A percentile compares a stretch with the other conserved stretches of the same genome.
Conservation (phyloP, 1,140 invertebrate genomes). For the Agrypnia vestita region DNA sequence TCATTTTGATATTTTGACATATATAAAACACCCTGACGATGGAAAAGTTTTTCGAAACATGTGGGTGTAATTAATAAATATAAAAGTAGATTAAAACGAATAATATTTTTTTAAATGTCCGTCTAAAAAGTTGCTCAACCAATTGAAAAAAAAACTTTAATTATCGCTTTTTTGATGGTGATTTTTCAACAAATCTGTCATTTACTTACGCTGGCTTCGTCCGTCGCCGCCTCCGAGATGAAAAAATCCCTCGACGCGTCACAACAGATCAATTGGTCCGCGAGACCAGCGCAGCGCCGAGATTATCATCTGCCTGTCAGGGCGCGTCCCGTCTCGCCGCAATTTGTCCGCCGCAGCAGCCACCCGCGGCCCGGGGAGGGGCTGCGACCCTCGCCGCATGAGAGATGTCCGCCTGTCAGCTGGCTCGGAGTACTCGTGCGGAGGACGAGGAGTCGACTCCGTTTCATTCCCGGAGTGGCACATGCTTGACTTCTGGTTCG, state of each 20-base stretch:
- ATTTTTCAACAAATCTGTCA: too few relatives aligned
- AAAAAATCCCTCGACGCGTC: not conserved
- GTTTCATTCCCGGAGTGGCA: not conserved
- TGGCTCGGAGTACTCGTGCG: not conserved
- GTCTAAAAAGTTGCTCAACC: too few relatives aligned
- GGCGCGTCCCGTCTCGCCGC: not conserved
- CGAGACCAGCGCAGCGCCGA: not conserved
- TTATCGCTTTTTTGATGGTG: too few relatives aligned
- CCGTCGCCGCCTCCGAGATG: too few relatives aligned
- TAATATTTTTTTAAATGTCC: too few relatives aligned
- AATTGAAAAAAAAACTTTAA: too few relatives aligned
- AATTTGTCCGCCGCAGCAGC: not conserved
- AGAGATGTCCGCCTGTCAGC: constrained; percentile 22
- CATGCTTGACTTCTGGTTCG: not conserved
- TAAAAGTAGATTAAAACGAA: too few relatives aligned
- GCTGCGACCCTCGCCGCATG: constrained; percentile 4
- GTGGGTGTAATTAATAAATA: too few relatives aligned
- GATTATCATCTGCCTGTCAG: constrained; percentile 19
- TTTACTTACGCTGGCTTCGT: too few relatives aligned
- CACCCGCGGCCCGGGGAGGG: not conserved
- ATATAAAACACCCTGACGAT: too few relatives aligned
- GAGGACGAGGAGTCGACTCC: not conserved
- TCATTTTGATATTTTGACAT: too few relatives aligned
- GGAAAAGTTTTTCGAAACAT: too few relatives aligned
- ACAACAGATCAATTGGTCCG: constrained; percentile 14